Evolutionary conservation across 2,113 vertebrate species (phyloP).

Genomic region (Rhineura floridana): DNA sequence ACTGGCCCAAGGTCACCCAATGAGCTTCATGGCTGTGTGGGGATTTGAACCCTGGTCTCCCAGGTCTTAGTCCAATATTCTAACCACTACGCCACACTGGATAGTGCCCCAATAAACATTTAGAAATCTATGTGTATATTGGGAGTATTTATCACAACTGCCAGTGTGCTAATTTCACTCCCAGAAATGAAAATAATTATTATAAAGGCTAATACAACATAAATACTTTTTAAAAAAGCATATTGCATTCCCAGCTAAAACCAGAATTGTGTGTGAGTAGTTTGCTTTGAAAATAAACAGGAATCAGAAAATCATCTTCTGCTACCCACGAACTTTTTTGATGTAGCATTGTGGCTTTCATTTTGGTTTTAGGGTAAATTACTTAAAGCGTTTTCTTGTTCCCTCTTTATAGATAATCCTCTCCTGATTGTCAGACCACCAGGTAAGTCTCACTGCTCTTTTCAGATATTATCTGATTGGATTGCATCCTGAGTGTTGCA

Average conservation of each 20-base stretch:
- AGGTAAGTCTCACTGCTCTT: conserved; percentile 78
- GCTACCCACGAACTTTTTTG: background rate
- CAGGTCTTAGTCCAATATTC: too few species aligned
- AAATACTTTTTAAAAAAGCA: background rate
- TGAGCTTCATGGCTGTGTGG: too few species aligned
- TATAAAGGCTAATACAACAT: background rate
- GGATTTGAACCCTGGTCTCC: too few species aligned
- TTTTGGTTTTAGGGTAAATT: conserved; percentile 17
- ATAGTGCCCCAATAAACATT: background rate
- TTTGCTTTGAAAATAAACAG: conserved; percentile 16
- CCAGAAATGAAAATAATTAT: background rate
- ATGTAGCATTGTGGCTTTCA: background rate
- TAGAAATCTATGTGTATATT: background rate
- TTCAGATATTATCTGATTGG: conserved; percentile 11
- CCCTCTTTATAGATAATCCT: conserved; percentile 78
- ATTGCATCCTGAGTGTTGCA: background rate
- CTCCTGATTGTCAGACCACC: conserved; percentile 90
- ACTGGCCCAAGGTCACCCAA: too few species aligned
- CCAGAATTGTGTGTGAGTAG: background rate
- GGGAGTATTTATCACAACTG: background rate
- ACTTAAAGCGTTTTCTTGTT: conserved; percentile 26
- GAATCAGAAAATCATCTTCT: background rate
- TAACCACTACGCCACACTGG: too few species aligned
- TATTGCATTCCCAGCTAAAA: background rate
- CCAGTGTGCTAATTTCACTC: background rate